Evolutionary conservation across 1,140 invertebrate species (phyloP).

Genomic region (Drosophila bocki): DNA sequence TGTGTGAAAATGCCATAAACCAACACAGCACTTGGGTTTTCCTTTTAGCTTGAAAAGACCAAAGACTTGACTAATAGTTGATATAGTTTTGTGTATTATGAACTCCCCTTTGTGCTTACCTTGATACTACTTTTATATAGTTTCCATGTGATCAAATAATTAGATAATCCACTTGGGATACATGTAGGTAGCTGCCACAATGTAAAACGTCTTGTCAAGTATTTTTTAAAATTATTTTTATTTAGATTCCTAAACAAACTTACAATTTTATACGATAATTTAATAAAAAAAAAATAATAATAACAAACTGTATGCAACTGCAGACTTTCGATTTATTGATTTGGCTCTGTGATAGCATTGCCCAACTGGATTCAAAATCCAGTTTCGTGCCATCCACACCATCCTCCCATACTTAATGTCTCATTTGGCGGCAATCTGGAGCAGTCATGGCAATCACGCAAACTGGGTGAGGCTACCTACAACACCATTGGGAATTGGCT

Average conservation of each 20-base stretch:
- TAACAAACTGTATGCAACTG: not conserved
- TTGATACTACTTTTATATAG: not conserved
- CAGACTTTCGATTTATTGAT: not conserved
- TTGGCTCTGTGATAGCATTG: not conserved
- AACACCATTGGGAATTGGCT: slow-evolving; percentile 21
- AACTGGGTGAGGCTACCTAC: slow-evolving; percentile 34
- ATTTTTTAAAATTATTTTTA: not conserved
- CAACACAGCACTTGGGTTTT: not conserved
- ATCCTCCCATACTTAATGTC: slow-evolving; percentile 32
- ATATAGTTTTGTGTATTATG: not conserved
- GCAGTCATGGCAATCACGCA: slow-evolving; percentile 27
- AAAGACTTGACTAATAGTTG: slow-evolving; percentile 7
- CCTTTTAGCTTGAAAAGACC: slow-evolving; percentile 23
- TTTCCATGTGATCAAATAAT: not conserved
- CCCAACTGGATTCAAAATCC: slow-evolving; percentile 1
- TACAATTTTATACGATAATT: slow-evolving; percentile 4
- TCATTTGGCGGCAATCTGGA: slow-evolving; percentile 37
- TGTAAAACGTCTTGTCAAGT: slow-evolving; percentile 2
- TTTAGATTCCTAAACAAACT: slow-evolving; percentile 2
- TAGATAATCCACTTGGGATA: not conserved
- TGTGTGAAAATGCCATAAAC: slow-evolving; percentile 69
- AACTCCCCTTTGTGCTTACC: not conserved
- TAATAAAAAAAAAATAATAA: not conserved
- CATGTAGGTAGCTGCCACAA: not conserved
- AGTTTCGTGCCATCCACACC: slow-evolving; percentile 26